A percentile compares a stretch with the other conserved stretches of the same genome.
These are phyloP conservation scores for Diadegma fenestrale DNA, from an alignment of 2,888 invertebrate genomes.

Conservation along the genomic window DNA sequence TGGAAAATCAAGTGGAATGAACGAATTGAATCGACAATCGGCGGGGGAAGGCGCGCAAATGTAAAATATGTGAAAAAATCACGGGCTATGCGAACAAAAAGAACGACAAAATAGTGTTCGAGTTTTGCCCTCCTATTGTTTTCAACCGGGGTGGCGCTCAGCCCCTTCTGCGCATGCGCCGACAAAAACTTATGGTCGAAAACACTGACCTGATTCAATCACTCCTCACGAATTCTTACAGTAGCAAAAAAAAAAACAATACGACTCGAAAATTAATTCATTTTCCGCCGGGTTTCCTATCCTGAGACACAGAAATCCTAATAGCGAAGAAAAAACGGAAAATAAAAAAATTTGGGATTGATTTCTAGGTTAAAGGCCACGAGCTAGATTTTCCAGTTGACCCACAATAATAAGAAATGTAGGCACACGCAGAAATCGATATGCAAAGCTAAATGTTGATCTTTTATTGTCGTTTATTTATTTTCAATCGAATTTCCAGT, in stretches of 20 bases:
- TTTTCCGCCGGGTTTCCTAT: neutral
- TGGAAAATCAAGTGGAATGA: neutral
- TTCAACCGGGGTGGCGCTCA: constrained; percentile 82
- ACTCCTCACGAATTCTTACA: constrained; percentile 74
- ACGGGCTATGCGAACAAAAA: constrained; percentile 15
- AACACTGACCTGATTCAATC: constrained; percentile 84
- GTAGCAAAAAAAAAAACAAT: constrained; percentile 45
- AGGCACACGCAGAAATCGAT: too few species aligned
- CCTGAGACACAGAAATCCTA: neutral
- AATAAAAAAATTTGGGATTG: neutral
- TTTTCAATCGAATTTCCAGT: neutral
- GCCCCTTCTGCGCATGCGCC: constrained; percentile 78
- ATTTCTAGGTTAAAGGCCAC: too few species aligned
- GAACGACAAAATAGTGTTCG: constrained; percentile 80
- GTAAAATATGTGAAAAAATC: constrained; percentile 23
- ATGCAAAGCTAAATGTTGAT: too few species aligned
- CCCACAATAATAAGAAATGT: too few species aligned
- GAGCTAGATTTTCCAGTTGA: too few species aligned
- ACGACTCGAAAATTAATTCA: neutral
- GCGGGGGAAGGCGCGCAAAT: constrained; percentile 1
- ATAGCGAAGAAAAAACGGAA: neutral
- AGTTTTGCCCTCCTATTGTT: constrained; percentile 80
- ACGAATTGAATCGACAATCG: constrained; percentile 13
- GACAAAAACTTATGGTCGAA: constrained; percentile 83
- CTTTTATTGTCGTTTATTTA: too few species aligned